Conservation (phyloP, 2,797 vertebrate genomes). For the Meriones psammophilus region DNA sequence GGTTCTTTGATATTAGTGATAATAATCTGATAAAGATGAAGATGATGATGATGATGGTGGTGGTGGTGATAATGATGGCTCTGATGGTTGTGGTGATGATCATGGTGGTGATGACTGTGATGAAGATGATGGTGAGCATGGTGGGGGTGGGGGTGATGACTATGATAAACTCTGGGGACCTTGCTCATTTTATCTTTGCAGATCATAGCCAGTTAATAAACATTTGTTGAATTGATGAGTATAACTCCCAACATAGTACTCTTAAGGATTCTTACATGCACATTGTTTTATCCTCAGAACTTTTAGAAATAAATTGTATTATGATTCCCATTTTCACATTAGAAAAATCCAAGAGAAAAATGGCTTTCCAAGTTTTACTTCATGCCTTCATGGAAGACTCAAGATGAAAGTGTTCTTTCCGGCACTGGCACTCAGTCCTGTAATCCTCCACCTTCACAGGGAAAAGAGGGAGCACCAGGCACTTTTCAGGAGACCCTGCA, state of each 20-base stretch:
- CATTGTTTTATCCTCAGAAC: background rate
- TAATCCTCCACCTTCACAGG: background rate
- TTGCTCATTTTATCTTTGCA: background rate
- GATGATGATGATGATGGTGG: background rate
- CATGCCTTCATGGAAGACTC: background rate
- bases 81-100: background rate
- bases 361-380: background rate
- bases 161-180: background rate
- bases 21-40: background rate
- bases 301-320: background rate
- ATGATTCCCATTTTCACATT: background rate
- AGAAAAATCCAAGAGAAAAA: conserved; percentile 12
- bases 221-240: background rate
- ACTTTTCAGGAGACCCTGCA: background rate
- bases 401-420: background rate
- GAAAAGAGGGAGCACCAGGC: background rate
- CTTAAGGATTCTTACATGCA: background rate
- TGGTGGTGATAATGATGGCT: too few relatives aligned
- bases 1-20: background rate
- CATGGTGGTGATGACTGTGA: background rate
- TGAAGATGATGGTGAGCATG: background rate
- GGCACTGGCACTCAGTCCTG: background rate
- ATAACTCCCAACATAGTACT: background rate
- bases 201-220: background rate
- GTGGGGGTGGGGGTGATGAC: background rate